Percentiles rank a stretch among this genome's conserved stretches.
Conservation (phyloP, 2,797 vertebrate species). For the Leuciscus waleckii region DNA sequence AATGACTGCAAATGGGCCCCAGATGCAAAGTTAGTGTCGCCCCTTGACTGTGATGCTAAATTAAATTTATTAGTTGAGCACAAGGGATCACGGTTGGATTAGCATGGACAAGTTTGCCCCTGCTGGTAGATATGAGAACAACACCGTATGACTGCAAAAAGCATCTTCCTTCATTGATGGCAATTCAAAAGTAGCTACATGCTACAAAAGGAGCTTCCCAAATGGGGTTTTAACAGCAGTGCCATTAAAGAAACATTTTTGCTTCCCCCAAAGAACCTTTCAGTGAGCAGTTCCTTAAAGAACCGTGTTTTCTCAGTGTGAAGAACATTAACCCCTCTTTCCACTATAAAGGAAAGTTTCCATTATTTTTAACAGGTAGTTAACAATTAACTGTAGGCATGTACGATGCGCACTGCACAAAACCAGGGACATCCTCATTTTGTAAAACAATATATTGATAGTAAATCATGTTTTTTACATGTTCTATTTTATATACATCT, state of each 20-base stretch:
- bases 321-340: neutral
- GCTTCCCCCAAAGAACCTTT: neutral
- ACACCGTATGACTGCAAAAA: neutral
- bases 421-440: neutral
- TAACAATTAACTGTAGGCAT: neutral
- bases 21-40: conserved; percentile 51
- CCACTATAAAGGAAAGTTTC: neutral
- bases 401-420: neutral
- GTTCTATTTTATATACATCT: neutral
- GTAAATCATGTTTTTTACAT: too few species aligned
- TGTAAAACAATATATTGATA: neutral
- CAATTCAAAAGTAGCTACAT: neutral
- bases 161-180: neutral
- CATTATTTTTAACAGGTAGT: neutral
- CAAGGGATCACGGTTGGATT: neutral
- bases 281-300: neutral
- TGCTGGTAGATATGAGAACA: neutral
- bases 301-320: neutral
- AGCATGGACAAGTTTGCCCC: neutral
- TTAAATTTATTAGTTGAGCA: conserved; percentile 16
- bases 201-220: neutral
- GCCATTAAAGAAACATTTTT: neutral
- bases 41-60: neutral
- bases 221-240: neutral
- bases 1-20: conserved; percentile 57